Percentiles rank a stretch among this genome's conserved stretches.
These are phyloP conservation scores for Geopemphigus sp. DNA, from an alignment of 1,140 invertebrate species.

Conservation along the genomic window DNA sequence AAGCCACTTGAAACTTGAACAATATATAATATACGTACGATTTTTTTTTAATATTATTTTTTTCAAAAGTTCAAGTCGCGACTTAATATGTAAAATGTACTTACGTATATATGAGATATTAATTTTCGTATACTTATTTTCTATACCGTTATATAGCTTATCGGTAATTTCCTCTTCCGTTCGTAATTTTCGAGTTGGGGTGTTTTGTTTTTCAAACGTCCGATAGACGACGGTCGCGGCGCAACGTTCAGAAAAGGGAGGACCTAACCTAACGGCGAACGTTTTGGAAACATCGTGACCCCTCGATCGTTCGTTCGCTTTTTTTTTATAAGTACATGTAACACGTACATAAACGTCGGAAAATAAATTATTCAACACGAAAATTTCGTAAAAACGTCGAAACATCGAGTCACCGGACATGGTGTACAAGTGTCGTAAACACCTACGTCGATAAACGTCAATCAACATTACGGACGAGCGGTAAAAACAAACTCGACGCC, in stretches of 20 bases:
- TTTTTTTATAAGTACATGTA: neutral
- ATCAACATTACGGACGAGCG: too few relatives aligned
- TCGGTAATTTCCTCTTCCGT: slow-evolving; percentile 13
- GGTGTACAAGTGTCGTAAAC: too few relatives aligned
- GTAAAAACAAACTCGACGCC: too few relatives aligned
- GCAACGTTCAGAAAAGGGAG: neutral
- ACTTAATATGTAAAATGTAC: slow-evolving; percentile 22
- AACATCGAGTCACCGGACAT: neutral
- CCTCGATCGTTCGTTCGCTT: neutral
- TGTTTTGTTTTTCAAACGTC: neutral
- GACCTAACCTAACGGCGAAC: neutral
- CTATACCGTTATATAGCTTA: slow-evolving; percentile 2
- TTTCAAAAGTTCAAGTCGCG: neutral
- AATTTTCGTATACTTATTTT: slow-evolving; percentile 6
- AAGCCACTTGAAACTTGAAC: slow-evolving; percentile 25
- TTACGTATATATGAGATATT: slow-evolving; percentile 14
- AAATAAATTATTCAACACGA: neutral
- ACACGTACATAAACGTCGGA: neutral
- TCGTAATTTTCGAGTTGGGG: neutral
- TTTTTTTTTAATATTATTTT: slow-evolving; percentile 11
- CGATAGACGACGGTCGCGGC: neutral
- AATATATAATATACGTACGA: slow-evolving; percentile 34
- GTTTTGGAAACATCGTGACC: slow-evolving; percentile 24
- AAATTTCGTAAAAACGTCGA: neutral
- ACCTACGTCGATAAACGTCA: too few relatives aligned